These are phyloP conservation scores for Solenopsis fugax DNA, from an alignment of 1,140 invertebrate species.

Conservation along the genomic window DNA sequence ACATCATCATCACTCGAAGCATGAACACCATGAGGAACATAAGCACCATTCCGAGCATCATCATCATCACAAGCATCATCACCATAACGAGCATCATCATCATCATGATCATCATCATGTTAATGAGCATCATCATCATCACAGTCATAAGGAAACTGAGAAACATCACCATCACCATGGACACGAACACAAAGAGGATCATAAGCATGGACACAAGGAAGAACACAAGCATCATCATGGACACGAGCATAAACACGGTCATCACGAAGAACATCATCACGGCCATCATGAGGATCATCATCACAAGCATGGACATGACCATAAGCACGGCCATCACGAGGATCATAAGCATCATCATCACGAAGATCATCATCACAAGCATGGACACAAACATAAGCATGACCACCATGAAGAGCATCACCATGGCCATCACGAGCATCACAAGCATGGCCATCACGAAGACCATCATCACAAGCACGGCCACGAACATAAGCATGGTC, in stretches of 20 bases:
- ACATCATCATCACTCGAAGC: slow-evolving; percentile 78
- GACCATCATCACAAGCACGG: slow-evolving; percentile 79
- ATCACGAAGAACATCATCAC: slow-evolving; percentile 80
- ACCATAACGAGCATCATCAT: slow-evolving; percentile 81
- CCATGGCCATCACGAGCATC: slow-evolving; percentile 74
- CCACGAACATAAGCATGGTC: slow-evolving; percentile 80
- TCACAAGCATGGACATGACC: slow-evolving; percentile 81
- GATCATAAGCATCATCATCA: slow-evolving; percentile 75
- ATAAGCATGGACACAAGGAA: slow-evolving; percentile 77
- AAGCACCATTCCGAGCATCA: slow-evolving; percentile 81
- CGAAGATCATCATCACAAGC: slow-evolving; percentile 74
- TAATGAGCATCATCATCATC: slow-evolving; percentile 81
- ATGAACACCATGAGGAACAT: slow-evolving; percentile 81
- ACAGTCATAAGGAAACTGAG: slow-evolving; percentile 82
- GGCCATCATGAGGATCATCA: slow-evolving; percentile 81
- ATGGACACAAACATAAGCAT: slow-evolving; percentile 73
- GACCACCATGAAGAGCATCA: slow-evolving; percentile 67
- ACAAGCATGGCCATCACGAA: slow-evolving; percentile 69
- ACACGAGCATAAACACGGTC: slow-evolving; percentile 80
- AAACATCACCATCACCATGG: slow-evolving; percentile 83
- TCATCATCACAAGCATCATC: slow-evolving; percentile 79
- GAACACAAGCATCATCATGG: slow-evolving; percentile 77
- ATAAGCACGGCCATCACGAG: slow-evolving; percentile 78
- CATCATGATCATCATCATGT: slow-evolving; percentile 79
- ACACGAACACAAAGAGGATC: slow-evolving; percentile 79